Evolutionary conservation across 1,140 invertebrate genomes (phyloP).

Genomic region (Cecropterus lyciades): DNA sequence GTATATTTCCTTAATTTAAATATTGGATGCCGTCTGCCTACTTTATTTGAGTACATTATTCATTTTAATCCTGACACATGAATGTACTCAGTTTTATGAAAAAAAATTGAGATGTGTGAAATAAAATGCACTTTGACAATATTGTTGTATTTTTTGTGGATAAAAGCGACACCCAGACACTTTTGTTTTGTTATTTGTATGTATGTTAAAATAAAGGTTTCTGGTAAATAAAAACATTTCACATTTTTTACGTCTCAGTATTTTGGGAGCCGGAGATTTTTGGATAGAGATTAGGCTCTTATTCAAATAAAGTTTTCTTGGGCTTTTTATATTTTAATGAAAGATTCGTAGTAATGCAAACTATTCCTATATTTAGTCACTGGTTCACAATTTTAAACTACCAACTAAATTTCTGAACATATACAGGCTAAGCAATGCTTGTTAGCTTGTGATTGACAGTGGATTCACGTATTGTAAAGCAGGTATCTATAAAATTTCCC

Average conservation of each 20-base stretch:
- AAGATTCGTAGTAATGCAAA: no score
- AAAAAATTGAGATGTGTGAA: neutral
- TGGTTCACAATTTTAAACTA: neutral
- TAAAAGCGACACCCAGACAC: no score
- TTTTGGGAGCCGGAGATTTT: no score
- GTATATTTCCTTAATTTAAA: conserved; percentile 51
- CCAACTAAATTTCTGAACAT: neutral
- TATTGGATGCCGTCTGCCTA: conserved; percentile 45
- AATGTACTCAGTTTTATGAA: neutral
- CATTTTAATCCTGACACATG: neutral
- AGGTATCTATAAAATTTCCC: conserved; percentile 37
- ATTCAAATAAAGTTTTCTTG: no score
- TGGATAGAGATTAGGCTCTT: no score
- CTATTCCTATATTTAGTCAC: no score
- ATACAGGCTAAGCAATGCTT: neutral
- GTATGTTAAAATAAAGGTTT: no score
- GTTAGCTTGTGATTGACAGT: conserved; percentile 22
- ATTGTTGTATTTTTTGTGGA: no score
- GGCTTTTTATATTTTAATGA: no score
- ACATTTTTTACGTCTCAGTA: no score
- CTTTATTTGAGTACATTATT: conserved; percentile 29
- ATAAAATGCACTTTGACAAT: neutral
- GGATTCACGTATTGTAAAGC: conserved; percentile 23
- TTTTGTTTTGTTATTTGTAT: no score
- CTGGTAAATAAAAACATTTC: no score